Evolutionary conservation across 1,140 invertebrate genomes (phyloP), one percentile per base, ranked within the genome.

Genomic region (Hydropsyche tenuis): DNA sequence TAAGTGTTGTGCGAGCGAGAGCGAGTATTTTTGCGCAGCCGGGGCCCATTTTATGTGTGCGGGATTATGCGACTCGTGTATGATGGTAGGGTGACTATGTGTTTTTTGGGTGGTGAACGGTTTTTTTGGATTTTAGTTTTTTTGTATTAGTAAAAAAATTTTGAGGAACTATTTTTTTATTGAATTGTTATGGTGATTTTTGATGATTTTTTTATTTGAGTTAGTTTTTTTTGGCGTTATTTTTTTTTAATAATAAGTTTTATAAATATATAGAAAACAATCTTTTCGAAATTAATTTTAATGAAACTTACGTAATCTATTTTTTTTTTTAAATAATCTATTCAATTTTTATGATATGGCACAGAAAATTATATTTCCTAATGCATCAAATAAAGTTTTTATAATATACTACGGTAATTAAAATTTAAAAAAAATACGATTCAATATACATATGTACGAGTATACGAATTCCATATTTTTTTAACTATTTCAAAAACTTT

Each of bases 1-100:
- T 72, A 72, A 72, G 69, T 62, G 60, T 72, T 25, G 71, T 53
- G 63, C 60, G 73, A 77, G 73, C 27, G 73, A 66, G 76, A 77
- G 27, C 66, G 73, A 37, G 66, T 71, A 77, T 77, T 77, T 77
- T 77, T 77, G 76, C 76, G 76, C 76, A 77, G 73, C 65, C 65
- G 25, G 70, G 66, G 60, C 3, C 56, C 56, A 65, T 77, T 77
- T 75, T 77, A 77, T 66, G 53, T 62, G 74, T 53, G 69, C 62
- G 14, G 66, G 48, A 73, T 70, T 74, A 62, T 72, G 69, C 27
- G 22, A 18, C 25, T 18, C 48, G 30, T 7, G 30, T 42, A 68
- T 42, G 64, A 37, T 45, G 1, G 5, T 53, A 20, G 48, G 48
- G 20, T 25, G 22, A 60, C 56, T n/a, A 60, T 27, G 4, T 0